A percentile compares a stretch with the other conserved stretches of the same genome.
phyloP scores from a whole-genome alignment of 2,113 vertebrate species.

The Panthera uncia region DNA sequence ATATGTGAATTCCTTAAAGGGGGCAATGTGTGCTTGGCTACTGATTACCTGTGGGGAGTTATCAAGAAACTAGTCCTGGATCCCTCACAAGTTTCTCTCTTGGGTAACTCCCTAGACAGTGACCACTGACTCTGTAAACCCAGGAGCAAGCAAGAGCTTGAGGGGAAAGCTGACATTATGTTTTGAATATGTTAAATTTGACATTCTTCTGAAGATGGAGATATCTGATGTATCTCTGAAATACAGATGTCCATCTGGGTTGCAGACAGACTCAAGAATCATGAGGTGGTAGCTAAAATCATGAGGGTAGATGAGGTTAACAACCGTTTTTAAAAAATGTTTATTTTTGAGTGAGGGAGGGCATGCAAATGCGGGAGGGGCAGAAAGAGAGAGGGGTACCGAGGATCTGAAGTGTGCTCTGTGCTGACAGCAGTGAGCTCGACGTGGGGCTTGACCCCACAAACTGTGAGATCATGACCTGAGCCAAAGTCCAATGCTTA shows the following conservation, averaged over 20 bases:
- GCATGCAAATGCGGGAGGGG: no score
- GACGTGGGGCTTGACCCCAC: rapidly evolving
- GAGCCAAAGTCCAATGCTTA: background rate
- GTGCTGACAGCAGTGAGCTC: background rate
- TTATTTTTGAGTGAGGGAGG: no score
- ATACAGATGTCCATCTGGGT: background rate
- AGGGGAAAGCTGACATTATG: background rate
- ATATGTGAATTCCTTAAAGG: background rate
- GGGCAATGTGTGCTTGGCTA: background rate
- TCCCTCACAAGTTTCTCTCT: background rate
- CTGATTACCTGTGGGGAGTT: background rate
- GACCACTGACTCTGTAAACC: background rate
- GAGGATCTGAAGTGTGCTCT: background rate
- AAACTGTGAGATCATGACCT: background rate
- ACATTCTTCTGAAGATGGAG: background rate
- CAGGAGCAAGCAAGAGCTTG: background rate
- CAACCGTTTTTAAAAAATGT: background rate
- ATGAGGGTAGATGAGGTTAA: background rate
- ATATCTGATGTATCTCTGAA: background rate
- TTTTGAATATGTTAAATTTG: background rate
- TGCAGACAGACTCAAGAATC: background rate
- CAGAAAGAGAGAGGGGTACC: no score
- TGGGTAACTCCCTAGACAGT: background rate
- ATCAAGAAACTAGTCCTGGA: background rate
- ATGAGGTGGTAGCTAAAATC: background rate